A percentile compares a stretch with the other conserved stretches of the same genome.
Evolutionary conservation across 1,140 invertebrate genomes (phyloP).

Genomic region (Drosophila elegans): DNA sequence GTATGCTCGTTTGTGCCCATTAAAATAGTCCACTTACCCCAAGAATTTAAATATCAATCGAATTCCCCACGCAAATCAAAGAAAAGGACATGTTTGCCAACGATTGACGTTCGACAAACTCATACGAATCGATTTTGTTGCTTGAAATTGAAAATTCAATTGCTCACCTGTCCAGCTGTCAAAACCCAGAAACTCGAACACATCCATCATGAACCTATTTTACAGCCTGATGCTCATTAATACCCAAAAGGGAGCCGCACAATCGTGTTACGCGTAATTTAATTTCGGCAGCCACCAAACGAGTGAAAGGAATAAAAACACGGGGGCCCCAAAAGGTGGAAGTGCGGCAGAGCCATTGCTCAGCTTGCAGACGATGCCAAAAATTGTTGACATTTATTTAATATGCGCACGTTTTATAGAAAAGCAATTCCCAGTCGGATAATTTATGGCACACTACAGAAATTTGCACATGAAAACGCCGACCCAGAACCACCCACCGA

Average conservation of each 20-base stretch:
- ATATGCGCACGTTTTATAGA: constrained; percentile 84
- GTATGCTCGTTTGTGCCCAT: neutral
- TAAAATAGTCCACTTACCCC: constrained; percentile 1
- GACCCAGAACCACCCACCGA: neutral
- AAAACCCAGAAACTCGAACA: constrained; percentile 37
- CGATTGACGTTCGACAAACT: constrained; percentile 27
- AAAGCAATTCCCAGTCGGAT: constrained; percentile 82
- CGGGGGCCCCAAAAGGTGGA: neutral
- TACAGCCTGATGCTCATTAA: constrained; percentile 73
- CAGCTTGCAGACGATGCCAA: constrained; percentile 60
- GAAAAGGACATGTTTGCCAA: constrained; percentile 17
- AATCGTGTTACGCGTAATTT: constrained; percentile 83
- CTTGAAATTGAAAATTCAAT: constrained; percentile 39
- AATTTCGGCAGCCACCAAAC: constrained; percentile 60
- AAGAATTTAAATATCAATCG: constrained; percentile 25
- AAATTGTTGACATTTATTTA: constrained; percentile 83
- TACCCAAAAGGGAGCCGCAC: constrained; percentile 69
- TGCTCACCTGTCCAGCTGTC: constrained; percentile 60
- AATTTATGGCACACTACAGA: constrained; percentile 83
- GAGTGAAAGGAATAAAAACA: constrained; percentile 59
- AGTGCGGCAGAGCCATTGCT: constrained; percentile 4
- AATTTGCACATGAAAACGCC: constrained; percentile 80
- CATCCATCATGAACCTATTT: constrained; percentile 71
- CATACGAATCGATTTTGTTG: constrained; percentile 29
- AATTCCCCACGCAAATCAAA: constrained; percentile 40